These are phyloP conservation scores for Dufourea novaeangliae DNA, from an alignment of 1,140 invertebrate genomes.

Conservation along the genomic window DNA sequence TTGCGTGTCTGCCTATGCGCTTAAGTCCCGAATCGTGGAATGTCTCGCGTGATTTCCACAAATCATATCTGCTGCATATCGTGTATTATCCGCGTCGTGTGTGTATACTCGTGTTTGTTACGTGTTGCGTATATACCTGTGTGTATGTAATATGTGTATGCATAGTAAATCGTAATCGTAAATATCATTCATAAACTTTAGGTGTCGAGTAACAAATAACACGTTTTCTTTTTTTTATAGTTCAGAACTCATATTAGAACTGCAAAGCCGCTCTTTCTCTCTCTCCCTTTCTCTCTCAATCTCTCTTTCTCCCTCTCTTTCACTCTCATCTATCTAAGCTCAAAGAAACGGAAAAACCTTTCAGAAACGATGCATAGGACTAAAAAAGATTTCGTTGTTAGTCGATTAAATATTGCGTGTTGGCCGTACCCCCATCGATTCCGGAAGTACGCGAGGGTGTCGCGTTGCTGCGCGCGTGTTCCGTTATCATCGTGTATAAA, in stretches of 20 bases:
- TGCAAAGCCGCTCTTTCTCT: conserved; percentile 38
- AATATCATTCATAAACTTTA: conserved; percentile 74
- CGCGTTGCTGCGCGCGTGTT: conserved; percentile 8
- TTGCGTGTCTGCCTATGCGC: conserved; percentile 71
- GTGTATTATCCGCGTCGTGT: conserved; percentile 62
- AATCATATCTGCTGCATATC: conserved; percentile 66
- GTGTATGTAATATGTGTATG: background rate
- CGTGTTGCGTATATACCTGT: background rate
- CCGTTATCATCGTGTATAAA: background rate
- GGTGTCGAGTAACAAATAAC: conserved; percentile 77
- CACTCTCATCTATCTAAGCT: background rate
- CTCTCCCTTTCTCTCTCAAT: background rate
- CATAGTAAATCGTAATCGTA: conserved; percentile 14
- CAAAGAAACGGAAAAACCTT: conserved; percentile 12
- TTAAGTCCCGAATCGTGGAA: conserved; percentile 81
- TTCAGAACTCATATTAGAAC: conserved; percentile 75
- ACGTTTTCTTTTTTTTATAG: conserved; percentile 74
- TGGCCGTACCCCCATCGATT: background rate
- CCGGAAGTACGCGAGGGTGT: conserved; percentile 5
- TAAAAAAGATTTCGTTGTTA: conserved; percentile 74
- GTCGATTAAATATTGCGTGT: conserved; percentile 64
- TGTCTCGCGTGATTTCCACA: conserved; percentile 79
- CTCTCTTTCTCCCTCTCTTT: background rate
- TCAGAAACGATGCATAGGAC: conserved; percentile 64
- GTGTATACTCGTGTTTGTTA: conserved; percentile 45